A percentile compares a stretch with the other conserved stretches of the same genome.
These are phyloP conservation scores for Struthio camelus DNA, from an alignment of 2,113 vertebrate species.

Conservation along the genomic window DNA sequence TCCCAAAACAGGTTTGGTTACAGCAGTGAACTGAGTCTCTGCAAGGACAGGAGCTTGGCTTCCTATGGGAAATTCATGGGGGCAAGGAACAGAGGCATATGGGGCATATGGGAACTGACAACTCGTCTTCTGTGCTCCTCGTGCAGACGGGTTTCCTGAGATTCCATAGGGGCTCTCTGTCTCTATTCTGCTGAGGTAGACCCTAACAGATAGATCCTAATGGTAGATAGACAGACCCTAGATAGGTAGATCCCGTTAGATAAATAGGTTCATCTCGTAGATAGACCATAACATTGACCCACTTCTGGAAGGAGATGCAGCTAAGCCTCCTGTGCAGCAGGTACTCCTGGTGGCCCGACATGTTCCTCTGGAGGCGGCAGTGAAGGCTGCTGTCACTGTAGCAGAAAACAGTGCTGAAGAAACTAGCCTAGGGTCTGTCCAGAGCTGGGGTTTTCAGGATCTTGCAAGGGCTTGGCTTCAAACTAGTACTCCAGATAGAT, in stretches of 20 bases:
- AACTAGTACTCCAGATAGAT: background rate
- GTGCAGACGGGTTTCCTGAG: too few relatives aligned
- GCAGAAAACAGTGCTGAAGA: accelerated
- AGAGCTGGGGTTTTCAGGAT: background rate
- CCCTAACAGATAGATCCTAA: too few relatives aligned
- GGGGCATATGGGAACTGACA: accelerated
- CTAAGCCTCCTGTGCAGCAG: background rate
- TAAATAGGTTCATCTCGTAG: too few relatives aligned
- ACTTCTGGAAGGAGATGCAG: background rate
- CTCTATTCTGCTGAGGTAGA: background rate
- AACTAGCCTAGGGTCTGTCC: background rate
- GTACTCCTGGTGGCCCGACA: background rate
- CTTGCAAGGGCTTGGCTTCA: background rate
- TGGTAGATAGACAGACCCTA: too few relatives aligned
- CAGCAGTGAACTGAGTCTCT: background rate
- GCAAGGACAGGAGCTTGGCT: background rate
- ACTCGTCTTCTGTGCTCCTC: background rate
- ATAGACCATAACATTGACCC: too few relatives aligned
- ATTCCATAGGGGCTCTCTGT: too few relatives aligned
- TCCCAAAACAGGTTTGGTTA: background rate
- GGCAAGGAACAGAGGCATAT: background rate
- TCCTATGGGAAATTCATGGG: background rate
- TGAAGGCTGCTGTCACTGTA: background rate
- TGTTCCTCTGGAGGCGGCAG: background rate
- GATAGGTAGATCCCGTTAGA: too few relatives aligned